Conservation (phyloP, 2,888 invertebrate genomes). For the Mamestra brassicae region DNA sequence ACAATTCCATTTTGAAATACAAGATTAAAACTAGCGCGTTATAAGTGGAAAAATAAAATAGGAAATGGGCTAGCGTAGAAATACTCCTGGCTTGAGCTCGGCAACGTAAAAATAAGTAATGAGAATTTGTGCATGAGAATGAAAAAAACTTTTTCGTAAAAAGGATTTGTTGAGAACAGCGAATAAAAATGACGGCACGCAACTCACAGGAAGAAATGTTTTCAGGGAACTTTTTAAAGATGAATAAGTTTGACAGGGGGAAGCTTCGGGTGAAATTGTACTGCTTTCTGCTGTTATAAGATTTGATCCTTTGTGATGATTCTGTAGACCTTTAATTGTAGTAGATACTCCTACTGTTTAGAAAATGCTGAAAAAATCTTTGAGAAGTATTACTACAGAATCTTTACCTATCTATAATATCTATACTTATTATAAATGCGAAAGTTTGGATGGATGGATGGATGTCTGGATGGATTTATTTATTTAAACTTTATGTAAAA, state of each 20-base stretch:
- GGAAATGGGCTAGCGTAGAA: constrained; percentile 7
- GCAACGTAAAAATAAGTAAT: constrained; percentile 41
- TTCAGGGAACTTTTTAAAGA: constrained; percentile 16
- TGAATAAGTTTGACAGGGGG: constrained; percentile 12
- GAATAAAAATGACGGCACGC: constrained; percentile 25
- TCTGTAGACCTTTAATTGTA: too few relatives aligned
- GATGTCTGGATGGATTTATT: too few relatives aligned
- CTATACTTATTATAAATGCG: too few relatives aligned
- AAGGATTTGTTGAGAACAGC: constrained; percentile 38
- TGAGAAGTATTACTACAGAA: not conserved
- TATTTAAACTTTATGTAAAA: too few relatives aligned
- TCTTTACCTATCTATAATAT: too few relatives aligned
- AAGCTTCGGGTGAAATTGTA: not conserved
- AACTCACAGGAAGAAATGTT: constrained; percentile 14
- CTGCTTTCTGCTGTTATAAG: not conserved
- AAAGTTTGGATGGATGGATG: too few relatives aligned
- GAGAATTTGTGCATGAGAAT: constrained; percentile 33
- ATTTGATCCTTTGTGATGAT: not conserved
- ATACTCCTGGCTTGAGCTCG: not conserved
- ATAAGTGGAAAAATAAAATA: constrained; percentile 33
- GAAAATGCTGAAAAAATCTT: not conserved
- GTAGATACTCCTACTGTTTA: not conserved
- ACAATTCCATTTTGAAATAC: constrained; percentile 24
- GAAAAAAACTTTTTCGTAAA: constrained; percentile 23
- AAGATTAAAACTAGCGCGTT: constrained; percentile 29